A percentile compares a stretch with the other conserved stretches of the same genome.
These are phyloP conservation scores for Platycnemis pennipes DNA, from an alignment of 2,888 invertebrate species.

Conservation along the genomic window DNA sequence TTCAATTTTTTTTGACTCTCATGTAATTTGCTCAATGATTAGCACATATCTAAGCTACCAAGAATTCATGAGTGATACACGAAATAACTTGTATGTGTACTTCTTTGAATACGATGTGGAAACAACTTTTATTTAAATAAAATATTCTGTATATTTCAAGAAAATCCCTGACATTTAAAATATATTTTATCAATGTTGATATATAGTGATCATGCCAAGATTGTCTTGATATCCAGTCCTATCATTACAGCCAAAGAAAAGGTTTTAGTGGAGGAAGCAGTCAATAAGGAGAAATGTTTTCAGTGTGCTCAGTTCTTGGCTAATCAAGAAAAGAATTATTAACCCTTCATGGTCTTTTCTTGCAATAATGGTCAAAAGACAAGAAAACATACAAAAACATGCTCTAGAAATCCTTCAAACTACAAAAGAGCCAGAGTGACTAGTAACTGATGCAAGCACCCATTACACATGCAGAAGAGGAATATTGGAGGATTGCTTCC, in stretches of 20 bases:
- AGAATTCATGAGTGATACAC: no score
- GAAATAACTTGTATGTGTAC: neutral
- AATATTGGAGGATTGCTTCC: slow-evolving; percentile 17
- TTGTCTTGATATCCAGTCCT: no score
- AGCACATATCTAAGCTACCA: no score
- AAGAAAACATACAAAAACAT: slow-evolving; percentile 51
- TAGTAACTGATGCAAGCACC: slow-evolving; percentile 58
- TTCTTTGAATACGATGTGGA: slow-evolving; percentile 31
- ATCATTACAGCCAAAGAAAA: neutral
- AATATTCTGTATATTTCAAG: neutral
- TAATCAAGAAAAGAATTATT: neutral
- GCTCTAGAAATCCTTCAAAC: slow-evolving; percentile 42
- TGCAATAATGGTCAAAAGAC: slow-evolving; percentile 28
- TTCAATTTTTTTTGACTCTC: no score
- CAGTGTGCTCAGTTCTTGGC: slow-evolving; percentile 22
- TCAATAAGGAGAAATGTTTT: neutral
- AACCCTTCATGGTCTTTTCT: neutral
- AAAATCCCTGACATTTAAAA: neutral
- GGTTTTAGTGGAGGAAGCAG: neutral
- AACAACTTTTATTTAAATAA: neutral
- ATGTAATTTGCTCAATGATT: no score
- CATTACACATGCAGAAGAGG: slow-evolving; percentile 53
- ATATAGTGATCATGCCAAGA: neutral
- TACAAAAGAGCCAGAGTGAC: slow-evolving; percentile 44
- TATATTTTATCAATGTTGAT: neutral